A percentile compares a stretch with the other conserved stretches of the same genome.
phyloP scores from a whole-genome alignment of 1,140 invertebrate species.

The Alviniconcha marisindica region DNA sequence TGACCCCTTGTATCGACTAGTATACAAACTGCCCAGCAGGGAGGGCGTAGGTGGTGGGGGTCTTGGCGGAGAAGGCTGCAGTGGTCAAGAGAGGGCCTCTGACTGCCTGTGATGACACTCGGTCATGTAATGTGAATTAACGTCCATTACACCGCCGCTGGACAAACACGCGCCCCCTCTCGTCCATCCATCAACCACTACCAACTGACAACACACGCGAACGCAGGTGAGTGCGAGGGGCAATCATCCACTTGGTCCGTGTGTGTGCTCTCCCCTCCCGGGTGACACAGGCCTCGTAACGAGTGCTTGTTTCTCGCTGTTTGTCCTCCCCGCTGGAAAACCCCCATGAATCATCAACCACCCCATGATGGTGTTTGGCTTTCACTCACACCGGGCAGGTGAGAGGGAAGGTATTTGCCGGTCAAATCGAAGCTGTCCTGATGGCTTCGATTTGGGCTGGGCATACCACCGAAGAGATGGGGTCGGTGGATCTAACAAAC shows the following conservation, averaged over 20 bases:
- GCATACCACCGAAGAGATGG: too few species aligned
- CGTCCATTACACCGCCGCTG: background rate
- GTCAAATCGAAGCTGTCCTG: too few species aligned
- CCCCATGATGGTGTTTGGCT: too few species aligned
- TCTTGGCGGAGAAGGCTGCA: background rate
- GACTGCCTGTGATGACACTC: background rate
- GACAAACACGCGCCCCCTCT: background rate
- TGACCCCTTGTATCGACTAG: background rate
- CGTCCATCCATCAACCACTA: constrained; percentile 23
- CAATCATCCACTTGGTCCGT: constrained; percentile 3
- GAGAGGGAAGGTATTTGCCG: background rate
- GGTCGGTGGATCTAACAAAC: too few species aligned
- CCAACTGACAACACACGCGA: background rate
- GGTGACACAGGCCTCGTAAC: too few species aligned
- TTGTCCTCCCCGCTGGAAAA: too few species aligned
- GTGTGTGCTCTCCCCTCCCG: constrained; percentile 1
- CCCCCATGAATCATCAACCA: too few species aligned
- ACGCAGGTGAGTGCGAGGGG: background rate
- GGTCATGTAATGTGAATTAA: constrained; percentile 2
- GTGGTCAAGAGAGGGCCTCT: background rate
- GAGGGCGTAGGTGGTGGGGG: background rate
- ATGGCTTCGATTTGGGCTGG: too few species aligned
- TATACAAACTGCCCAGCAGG: too few species aligned
- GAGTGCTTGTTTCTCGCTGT: too few species aligned
- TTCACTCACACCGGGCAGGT: background rate